Base-by-base conservation (phyloP, 1,140 invertebrate genomes). In the Drosophila ananassae region DNA sequence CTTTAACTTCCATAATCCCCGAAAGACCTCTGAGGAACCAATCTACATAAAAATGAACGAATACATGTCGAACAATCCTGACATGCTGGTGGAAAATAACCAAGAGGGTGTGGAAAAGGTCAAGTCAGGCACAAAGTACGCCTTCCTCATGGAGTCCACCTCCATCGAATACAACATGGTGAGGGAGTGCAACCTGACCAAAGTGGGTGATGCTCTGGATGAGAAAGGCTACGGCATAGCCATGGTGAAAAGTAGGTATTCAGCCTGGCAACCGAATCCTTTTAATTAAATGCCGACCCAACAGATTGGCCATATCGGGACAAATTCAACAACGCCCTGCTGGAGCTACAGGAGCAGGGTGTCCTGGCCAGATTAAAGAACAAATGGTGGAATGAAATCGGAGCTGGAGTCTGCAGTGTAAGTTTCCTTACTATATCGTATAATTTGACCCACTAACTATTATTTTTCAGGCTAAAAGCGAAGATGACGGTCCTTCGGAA, bases 331-430 rank as follows among this genome's bases (percentile, higher is more conserved):
- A 94, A 95, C 58, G 96, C 95, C 2, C 94, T 98, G 34, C 87
- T 98, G 25, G 94, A 95, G 77, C 89, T 98, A 1, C 96, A 97
- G 90, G 97, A 98, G 92, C 94, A 95, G 54, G 97, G 97, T 0
- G 93, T 94, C 34, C 90, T 98, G 9, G 94, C 95, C 3, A 93
- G 94, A 37, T 92, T 98, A 51, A 97, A 98, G 91, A 95, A 95
- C 28, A 98, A 97, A 93, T 98, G 97, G 98, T 98, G 97, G 97
- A 96, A 96, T 83, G 95, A 97, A 91, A 95, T 96, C 89, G 96
- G 96, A 0, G 96, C 96, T 22, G 95, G 96, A 7, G 94, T 94
- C 48, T 97, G 96, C 91, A 92, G 92, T 74, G 96, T 97, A 77
- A 63, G 76, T 89, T 13, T 9, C 2, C 22, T 2, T 0, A 10